A percentile compares a stretch with the other conserved stretches of the same genome.
Evolutionary conservation across 2,113 vertebrate genomes (phyloP).

Genomic region (Conger conger): DNA sequence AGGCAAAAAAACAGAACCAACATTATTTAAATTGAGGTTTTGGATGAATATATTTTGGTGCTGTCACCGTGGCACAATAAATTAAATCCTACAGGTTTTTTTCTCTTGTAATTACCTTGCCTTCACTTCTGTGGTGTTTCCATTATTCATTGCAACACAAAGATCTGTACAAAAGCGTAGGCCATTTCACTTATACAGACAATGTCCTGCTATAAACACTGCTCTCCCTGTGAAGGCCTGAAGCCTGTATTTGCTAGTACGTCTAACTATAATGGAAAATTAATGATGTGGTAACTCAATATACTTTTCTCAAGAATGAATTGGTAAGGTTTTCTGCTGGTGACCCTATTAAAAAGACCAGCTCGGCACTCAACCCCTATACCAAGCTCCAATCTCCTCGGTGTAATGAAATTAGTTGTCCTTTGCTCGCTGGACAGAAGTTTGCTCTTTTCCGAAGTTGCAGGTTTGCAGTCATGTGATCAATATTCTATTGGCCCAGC

Average conservation of each 20-base stretch:
- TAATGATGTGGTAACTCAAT: neutral
- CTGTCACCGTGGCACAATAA: neutral
- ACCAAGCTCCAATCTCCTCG: constrained; percentile 26
- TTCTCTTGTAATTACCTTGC: neutral
- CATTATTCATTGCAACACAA: neutral
- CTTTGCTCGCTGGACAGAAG: constrained; percentile 31
- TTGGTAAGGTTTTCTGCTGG: neutral
- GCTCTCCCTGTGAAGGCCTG: neutral
- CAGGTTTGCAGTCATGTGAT: constrained; percentile 45
- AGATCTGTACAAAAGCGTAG: neutral
- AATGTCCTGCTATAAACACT: neutral
- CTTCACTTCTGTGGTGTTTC: neutral
- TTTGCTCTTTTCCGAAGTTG: constrained; percentile 39
- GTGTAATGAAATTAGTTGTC: constrained; percentile 35
- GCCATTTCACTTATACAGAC: neutral
- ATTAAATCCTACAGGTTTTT: neutral
- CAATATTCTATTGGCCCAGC: constrained; percentile 56
- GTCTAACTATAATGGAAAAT: neutral
- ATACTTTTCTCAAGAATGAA: neutral
- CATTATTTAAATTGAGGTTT: neutral
- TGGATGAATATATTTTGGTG: neutral
- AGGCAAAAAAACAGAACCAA: neutral
- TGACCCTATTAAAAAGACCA: neutral
- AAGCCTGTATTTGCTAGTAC: neutral
- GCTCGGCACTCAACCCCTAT: constrained; percentile 11